These are phyloP conservation scores for Drosophila hydei DNA, from an alignment of 1,140 invertebrate genomes.

Conservation along the genomic window DNA sequence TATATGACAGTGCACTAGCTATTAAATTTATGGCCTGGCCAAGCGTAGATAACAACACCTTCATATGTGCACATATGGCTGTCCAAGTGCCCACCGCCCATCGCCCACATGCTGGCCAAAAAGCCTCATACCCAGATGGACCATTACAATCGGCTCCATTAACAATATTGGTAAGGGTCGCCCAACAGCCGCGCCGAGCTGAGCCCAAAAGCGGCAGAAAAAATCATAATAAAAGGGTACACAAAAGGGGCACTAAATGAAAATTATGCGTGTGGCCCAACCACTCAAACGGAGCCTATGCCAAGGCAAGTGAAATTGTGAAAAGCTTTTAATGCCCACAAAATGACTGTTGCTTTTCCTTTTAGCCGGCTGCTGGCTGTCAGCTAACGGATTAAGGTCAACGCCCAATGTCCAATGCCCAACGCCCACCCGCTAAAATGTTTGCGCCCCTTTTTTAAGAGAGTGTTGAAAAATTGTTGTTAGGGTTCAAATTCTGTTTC, in stretches of 20 bases:
- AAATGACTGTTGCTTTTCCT: conserved; percentile 54
- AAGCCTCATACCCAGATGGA: conserved; percentile 29
- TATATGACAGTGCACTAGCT: conserved; percentile 38
- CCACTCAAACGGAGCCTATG: conserved; percentile 28
- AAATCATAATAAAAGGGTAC: conserved; percentile 39
- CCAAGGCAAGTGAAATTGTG: conserved; percentile 46
- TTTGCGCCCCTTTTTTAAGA: conserved; percentile 32
- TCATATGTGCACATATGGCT: conserved; percentile 58
- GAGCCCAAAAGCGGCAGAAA: neutral
- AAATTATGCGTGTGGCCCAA: conserved; percentile 67
- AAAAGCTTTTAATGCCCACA: conserved; percentile 74
- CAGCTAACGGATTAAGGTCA: conserved; percentile 13
- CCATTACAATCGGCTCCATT: conserved; percentile 76
- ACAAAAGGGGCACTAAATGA: conserved; percentile 67
- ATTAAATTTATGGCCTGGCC: conserved; percentile 61
- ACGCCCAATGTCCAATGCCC: conserved; percentile 1
- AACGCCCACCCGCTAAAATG: conserved; percentile 5
- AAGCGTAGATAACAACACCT: conserved; percentile 40
- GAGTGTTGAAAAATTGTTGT: conserved; percentile 25
- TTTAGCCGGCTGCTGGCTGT: conserved; percentile 10
- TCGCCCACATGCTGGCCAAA: conserved; percentile 10
- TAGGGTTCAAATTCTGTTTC: neutral
- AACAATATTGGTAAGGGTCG: conserved; percentile 66
- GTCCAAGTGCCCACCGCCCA: too few relatives aligned
- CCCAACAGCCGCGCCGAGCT: neutral